Conservation (phyloP, 35 echinoderm and acorn worm species). For the Heliocidaris erythrogramma region DNA sequence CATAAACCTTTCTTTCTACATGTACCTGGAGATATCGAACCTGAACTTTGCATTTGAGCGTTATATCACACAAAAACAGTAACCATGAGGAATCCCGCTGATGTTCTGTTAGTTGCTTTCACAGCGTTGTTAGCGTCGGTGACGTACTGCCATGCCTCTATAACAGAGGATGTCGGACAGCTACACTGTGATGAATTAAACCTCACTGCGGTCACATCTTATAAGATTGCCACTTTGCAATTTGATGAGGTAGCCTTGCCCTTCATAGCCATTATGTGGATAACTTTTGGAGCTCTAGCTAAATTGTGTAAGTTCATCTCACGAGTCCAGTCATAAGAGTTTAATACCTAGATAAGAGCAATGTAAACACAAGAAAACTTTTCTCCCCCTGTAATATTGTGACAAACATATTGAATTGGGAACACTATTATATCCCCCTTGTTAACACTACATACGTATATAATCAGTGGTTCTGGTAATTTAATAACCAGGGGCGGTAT, state of each 20-base stretch:
- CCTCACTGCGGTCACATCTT: background rate
- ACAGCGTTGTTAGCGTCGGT: background rate
- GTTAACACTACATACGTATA: too few relatives aligned
- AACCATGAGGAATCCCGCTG: background rate
- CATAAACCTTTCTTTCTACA: too few relatives aligned
- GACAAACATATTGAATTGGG: too few relatives aligned
- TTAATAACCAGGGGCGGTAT: too few relatives aligned
- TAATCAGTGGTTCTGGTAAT: too few relatives aligned
- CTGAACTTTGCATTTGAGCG: background rate
- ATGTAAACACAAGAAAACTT: too few relatives aligned
- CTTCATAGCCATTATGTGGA: conserved; percentile 64
- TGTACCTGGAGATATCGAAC: background rate
- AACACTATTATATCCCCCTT: too few relatives aligned
- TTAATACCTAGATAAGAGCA: too few relatives aligned
- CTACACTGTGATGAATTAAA: background rate
- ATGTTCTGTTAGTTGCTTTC: background rate
- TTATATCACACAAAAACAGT: background rate
- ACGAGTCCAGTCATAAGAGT: background rate
- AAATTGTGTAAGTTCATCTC: conserved; percentile 66
- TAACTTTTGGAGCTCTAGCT: conserved; percentile 75
- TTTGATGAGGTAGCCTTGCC: conserved; percentile 69
- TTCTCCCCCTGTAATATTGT: too few relatives aligned
- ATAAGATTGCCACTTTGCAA: conserved; percentile 23
- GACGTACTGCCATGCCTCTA: background rate
- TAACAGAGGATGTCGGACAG: background rate